A percentile compares a stretch with the other conserved stretches of the same genome.
Conservation (phyloP, 2,888 invertebrate species). For the Acrobasis repandana region DNA sequence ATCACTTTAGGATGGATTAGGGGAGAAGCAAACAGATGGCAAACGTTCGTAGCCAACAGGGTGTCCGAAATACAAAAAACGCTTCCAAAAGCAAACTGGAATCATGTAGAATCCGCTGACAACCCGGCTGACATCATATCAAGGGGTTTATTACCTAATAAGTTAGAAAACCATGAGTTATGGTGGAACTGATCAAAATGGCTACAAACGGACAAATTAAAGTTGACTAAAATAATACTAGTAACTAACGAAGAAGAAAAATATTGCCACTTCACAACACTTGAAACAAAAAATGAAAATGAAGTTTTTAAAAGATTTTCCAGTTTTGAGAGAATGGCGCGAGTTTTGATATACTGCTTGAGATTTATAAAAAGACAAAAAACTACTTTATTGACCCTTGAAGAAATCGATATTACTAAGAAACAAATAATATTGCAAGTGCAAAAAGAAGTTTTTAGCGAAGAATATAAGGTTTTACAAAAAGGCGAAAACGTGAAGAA, state of each 20-base stretch:
- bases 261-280: background rate
- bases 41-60: background rate
- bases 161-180: background rate
- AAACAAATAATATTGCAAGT: background rate
- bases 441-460: background rate
- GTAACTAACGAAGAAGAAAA: background rate
- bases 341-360: too few species aligned
- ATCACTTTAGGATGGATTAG: conserved; percentile 2
- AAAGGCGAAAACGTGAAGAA: background rate
- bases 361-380: too few species aligned
- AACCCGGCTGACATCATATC: too few species aligned
- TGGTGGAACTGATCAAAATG: background rate
- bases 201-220: background rate
- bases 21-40: background rate
- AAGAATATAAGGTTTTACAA: background rate
- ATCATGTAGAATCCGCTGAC: too few species aligned
- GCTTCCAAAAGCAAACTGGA: too few species aligned
- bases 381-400: background rate
- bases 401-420: background rate
- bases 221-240: too few species aligned
- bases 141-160: too few species aligned
- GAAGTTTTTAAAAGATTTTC: background rate
- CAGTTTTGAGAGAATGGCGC: background rate
- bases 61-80: background rate
- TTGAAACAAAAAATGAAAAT: background rate